Evolutionary conservation across 2,113 vertebrate species (phyloP), one percentile per base, ranked within the genome.

Genomic region (Festucalex cinctus): DNA sequence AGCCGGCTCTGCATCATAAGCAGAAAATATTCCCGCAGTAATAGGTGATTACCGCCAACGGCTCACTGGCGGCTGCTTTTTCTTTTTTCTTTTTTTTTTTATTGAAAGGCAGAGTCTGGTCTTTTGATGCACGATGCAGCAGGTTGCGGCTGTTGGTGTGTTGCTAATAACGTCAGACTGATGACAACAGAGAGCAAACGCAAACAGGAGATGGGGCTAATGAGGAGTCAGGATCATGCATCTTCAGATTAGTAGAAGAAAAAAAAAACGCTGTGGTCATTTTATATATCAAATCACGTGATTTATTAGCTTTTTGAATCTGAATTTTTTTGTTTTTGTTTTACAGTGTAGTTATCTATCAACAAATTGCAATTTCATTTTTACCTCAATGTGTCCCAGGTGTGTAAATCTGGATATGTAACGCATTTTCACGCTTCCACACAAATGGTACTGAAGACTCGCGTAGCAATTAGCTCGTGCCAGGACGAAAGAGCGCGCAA

Each of bases 161-260:
- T 17, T 46, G 39, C 24, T 24, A 63, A 28, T 37, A 19, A 19
- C 13, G 20, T 60, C 5, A 44, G 58, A 36, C 20, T 22, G 19
- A 37, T 60, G 36, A 76, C 28, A 35, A 56, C 67, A 66, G 66
- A 58, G 44, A 48, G 20, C 20, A n/a, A 56, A 56, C 16, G 24
- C 53, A 28, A 56, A 56, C 53, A 17, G 6, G 49, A 3, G 17
- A 24, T 53, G 22, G 10, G 22, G 53, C 53, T 14, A 56, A 56
- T 17, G 24, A 17, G 10, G 53, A 56, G 2, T 56, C 53, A 56
- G 26, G 24, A 56, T 28, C 17, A 28, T 28, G 24, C 24, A 56
- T 56, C 20, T 51, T 51, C 6, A 48, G 46, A 48, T 48, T 8
- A 20, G 19, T 20, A 20, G 1, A 48, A n/a, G n/a, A n/a, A n/a